Evolutionary conservation across 2,113 vertebrate genomes (phyloP).

Genomic region (Poeciliopsis turrubarensis): DNA sequence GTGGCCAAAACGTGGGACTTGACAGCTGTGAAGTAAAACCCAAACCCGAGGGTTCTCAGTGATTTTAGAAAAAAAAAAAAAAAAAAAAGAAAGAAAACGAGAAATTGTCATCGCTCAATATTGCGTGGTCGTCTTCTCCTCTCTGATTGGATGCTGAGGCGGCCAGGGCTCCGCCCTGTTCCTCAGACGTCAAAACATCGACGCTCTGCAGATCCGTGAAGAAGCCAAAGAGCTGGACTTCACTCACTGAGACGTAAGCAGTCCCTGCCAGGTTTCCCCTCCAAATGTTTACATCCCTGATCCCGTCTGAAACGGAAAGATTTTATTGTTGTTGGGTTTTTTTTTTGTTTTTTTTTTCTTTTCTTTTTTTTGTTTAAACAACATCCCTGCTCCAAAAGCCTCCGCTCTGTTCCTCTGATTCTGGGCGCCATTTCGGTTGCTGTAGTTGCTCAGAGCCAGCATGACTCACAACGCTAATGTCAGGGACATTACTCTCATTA

Average conservation of each 20-base stretch:
- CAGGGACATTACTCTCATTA: conserved; percentile 59
- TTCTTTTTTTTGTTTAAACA: background rate
- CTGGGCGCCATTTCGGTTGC: conserved; percentile 46
- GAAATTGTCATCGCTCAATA: no score
- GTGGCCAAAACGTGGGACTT: no score
- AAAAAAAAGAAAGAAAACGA: no score
- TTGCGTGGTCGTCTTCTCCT: background rate
- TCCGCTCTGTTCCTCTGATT: background rate
- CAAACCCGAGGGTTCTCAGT: no score
- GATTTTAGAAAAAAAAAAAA: no score
- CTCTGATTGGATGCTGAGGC: background rate
- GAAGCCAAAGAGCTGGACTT: conserved; percentile 20
- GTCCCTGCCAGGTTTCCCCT: conserved; percentile 36
- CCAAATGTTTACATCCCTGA: conserved; percentile 65
- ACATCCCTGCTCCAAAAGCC: conserved; percentile 29
- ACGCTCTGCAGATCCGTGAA: background rate
- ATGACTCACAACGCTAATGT: conserved; percentile 55
- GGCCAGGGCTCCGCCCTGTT: background rate
- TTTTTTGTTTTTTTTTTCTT: no score
- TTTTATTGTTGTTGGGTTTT: conserved; percentile 4
- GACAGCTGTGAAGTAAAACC: no score
- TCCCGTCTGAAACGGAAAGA: conserved; percentile 61
- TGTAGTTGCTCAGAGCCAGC: conserved; percentile 14
- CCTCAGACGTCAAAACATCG: conserved; percentile 8
- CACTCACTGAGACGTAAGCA: conserved; percentile 3